A percentile compares a stretch with the other conserved stretches of the same genome.
Evolutionary conservation across 2,797 vertebrate species (phyloP).

Genomic region (Microcaecilia unicolor): DNA sequence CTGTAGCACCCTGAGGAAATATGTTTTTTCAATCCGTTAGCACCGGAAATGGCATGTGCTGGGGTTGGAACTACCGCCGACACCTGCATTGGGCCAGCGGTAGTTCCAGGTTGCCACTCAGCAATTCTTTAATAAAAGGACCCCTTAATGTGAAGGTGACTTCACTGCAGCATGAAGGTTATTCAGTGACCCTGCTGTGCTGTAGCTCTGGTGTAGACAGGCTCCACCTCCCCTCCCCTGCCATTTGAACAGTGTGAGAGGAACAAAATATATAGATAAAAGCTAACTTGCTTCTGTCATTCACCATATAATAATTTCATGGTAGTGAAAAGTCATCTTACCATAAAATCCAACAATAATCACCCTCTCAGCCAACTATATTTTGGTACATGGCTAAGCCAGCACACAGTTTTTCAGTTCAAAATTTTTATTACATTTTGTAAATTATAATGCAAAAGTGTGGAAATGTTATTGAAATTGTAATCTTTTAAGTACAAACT

Average conservation of each 20-base stretch:
- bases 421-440: too few species aligned
- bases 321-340: conserved; percentile 14
- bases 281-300: conserved; percentile 14
- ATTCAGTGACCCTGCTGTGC: conserved; percentile 1
- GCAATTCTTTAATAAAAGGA: too few species aligned
- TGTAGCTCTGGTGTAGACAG: conserved; percentile 6
- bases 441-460: too few species aligned
- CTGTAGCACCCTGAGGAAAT: too few species aligned
- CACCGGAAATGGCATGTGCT: too few species aligned
- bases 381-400: conserved; percentile 8
- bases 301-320: conserved; percentile 20
- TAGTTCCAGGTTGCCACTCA: too few species aligned
- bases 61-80: too few species aligned
- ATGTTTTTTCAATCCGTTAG: too few species aligned
- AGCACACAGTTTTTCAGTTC: conserved; percentile 1
- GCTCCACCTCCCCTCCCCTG: neutral
- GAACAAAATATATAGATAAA: conserved; percentile 29
- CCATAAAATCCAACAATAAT: conserved; percentile 14
- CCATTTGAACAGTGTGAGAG: too few species aligned
- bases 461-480: too few species aligned
- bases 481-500: too few species aligned
- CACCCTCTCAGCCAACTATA: conserved; percentile 12
- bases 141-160: conserved; percentile 6
- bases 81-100: too few species aligned
- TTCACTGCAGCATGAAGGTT: conserved; percentile 4